Conservation (phyloP, 2,888 invertebrate species). For the Tortrix viridana region DNA sequence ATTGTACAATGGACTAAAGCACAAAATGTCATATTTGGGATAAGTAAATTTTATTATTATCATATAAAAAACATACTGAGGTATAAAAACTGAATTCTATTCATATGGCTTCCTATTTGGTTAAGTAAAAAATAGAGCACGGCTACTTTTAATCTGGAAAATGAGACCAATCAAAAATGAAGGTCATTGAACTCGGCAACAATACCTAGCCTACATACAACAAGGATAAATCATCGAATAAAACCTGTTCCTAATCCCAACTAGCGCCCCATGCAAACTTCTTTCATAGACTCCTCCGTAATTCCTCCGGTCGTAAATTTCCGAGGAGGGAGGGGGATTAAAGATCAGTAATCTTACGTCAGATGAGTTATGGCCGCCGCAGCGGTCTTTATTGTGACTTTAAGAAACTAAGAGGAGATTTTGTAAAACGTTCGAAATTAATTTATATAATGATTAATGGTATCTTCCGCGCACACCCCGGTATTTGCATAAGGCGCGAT, state of each 20-base stretch:
- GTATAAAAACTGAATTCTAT: too few species aligned
- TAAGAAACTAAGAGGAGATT: conserved; percentile 84
- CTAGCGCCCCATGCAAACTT: conserved; percentile 62
- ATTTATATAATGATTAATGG: conserved; percentile 84
- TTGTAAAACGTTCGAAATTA: conserved; percentile 83
- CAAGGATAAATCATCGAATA: conserved; percentile 39
- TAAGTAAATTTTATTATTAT: too few species aligned
- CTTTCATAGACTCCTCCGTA: conserved; percentile 82
- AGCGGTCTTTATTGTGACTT: conserved; percentile 83
- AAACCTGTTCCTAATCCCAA: conserved; percentile 43
- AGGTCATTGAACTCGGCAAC: too few species aligned
- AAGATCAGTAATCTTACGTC: conserved; percentile 90
- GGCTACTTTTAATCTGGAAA: too few species aligned
- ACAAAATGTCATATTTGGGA: too few species aligned
- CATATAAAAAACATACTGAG: too few species aligned
- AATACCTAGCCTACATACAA: conserved; percentile 8
- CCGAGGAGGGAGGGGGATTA: conserved; percentile 89
- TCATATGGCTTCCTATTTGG: too few species aligned
- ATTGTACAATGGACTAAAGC: too few species aligned
- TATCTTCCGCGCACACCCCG: conserved; percentile 65
- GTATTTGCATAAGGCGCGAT: conserved; percentile 73
- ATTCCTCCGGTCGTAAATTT: conserved; percentile 88
- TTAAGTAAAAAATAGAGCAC: too few species aligned
- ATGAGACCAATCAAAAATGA: too few species aligned
- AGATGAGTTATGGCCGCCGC: conserved; percentile 87